Evolutionary conservation across 2,113 vertebrate species (phyloP).

Genomic region (Lamprotornis superbus): DNA sequence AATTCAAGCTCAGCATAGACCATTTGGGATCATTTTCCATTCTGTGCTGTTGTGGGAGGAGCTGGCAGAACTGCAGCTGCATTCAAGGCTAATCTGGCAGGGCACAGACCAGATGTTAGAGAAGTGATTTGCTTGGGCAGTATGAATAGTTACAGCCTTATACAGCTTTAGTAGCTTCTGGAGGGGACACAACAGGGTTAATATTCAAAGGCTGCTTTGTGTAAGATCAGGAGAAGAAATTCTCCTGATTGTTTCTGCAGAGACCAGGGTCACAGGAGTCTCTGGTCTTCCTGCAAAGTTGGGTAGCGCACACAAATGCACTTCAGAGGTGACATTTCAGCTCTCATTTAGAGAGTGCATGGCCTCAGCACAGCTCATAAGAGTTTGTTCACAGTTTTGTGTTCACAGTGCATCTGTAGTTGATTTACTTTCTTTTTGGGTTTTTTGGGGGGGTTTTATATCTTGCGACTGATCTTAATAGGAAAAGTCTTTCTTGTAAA

Average conservation of each 20-base stretch:
- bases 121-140: not conserved
- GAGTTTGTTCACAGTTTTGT: not conserved
- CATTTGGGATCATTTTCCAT: constrained; percentile 55
- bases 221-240: not conserved
- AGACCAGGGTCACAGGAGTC: not conserved
- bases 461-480: not conserved
- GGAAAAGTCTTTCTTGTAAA: not conserved
- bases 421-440: not conserved
- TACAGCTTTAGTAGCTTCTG: not conserved
- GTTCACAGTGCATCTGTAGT: not conserved
- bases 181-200: not conserved
- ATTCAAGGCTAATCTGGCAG: constrained; percentile 56
- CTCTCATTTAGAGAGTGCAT: not conserved
- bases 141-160: not conserved
- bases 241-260: not conserved
- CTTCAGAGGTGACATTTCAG: not conserved
- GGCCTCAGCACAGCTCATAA: not conserved
- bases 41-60: constrained; percentile 66
- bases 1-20: constrained; percentile 7
- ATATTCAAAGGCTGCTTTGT: not conserved
- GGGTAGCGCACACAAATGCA: not conserved
- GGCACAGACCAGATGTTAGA: constrained; percentile 60
- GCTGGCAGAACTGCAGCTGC: constrained; percentile 53
- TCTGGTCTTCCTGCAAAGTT: not conserved
- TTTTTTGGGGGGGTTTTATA: not conserved